Evolutionary conservation across 2,888 invertebrate genomes (phyloP).

Genomic region (Spodoptera littoralis): DNA sequence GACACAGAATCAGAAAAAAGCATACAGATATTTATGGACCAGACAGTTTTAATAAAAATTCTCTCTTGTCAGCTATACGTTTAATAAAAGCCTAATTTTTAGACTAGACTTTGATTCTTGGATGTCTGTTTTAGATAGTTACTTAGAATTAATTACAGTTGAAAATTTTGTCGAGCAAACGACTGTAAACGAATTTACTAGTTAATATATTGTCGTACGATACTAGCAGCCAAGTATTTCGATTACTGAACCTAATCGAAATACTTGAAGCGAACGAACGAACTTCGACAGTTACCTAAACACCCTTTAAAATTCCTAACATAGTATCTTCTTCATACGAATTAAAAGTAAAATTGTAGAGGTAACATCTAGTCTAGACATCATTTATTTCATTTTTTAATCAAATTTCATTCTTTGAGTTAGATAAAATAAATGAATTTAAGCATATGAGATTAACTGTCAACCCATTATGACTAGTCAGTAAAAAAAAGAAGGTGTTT

Average conservation of each 20-base stretch:
- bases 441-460: too few species aligned
- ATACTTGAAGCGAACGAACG: conserved; percentile 29
- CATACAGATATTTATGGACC: too few species aligned
- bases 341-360: conserved; percentile 5
- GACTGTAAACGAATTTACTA: conserved; percentile 9
- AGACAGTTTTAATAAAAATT: too few species aligned
- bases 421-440: too few species aligned
- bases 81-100: too few species aligned
- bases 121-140: neutral
- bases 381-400: neutral
- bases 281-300: conserved; percentile 23
- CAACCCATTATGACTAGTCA: too few species aligned
- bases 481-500: too few species aligned
- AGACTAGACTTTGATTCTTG: too few species aligned
- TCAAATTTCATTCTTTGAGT: too few species aligned
- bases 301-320: conserved; percentile 33
- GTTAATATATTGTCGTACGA: conserved; percentile 16
- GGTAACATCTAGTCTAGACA: neutral
- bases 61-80: too few species aligned
- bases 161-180: neutral
- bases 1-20: too few species aligned
- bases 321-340: conserved; percentile 13
- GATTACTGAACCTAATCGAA: conserved; percentile 40
- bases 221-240: conserved; percentile 31
- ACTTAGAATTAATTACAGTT: conserved; percentile 7